A percentile compares a stretch with the other conserved stretches of the same genome.
Conservation (phyloP, 23 tunicate genomes). For the Trididemnum nubilum region DNA sequence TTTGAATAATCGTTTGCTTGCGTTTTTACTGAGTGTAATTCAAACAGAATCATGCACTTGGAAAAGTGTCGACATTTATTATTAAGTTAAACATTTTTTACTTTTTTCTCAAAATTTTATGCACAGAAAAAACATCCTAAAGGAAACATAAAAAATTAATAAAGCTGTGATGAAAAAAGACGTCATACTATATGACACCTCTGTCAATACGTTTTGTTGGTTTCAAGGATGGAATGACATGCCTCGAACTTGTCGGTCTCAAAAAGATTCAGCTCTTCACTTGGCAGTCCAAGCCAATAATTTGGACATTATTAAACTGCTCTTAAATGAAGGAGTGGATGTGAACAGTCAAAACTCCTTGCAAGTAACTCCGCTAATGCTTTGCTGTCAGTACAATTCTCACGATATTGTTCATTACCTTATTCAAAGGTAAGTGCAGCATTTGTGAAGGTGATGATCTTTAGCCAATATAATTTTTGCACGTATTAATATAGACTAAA, state of each 20-base stretch:
- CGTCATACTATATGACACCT: too few relatives aligned
- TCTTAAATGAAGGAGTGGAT: constrained; percentile 77
- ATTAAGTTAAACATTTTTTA: too few relatives aligned
- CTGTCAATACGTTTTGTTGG: too few relatives aligned
- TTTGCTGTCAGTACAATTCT: constrained; percentile 80
- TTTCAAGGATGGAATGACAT: constrained; percentile 62
- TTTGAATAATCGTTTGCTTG: too few relatives aligned
- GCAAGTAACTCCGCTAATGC: constrained; percentile 71
- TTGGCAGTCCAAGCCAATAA: constrained; percentile 86
- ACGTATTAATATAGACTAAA: background rate
- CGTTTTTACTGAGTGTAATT: too few relatives aligned
- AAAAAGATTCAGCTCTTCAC: constrained; percentile 80
- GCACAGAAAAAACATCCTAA: too few relatives aligned
- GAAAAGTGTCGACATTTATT: too few relatives aligned
- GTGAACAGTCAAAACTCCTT: constrained; percentile 63
- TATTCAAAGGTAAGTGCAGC: constrained; percentile 60
- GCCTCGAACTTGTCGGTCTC: constrained; percentile 48
- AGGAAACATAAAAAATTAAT: too few relatives aligned
- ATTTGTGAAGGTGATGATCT: background rate
- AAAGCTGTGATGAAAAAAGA: too few relatives aligned
- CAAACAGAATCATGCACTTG: too few relatives aligned
- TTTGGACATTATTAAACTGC: constrained; percentile 72
- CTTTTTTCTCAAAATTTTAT: too few relatives aligned
- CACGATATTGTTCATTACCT: constrained; percentile 73
- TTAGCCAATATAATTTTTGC: too few relatives aligned